A percentile compares a stretch with the other conserved stretches of the same genome.
Conservation (phyloP, 2,888 invertebrate genomes). For the Druceiella hillmani region DNA sequence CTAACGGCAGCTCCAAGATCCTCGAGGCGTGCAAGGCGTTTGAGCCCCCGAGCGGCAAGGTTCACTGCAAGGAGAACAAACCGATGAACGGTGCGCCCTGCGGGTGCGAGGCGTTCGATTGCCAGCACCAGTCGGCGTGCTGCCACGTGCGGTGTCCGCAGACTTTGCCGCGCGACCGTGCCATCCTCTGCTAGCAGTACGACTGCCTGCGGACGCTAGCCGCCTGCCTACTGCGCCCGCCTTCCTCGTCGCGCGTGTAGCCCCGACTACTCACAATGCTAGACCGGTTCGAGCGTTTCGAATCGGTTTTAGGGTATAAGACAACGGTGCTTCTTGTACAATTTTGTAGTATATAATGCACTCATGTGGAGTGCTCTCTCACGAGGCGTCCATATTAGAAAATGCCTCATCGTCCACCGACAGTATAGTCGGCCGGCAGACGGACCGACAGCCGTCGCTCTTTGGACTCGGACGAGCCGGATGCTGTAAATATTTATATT, state of each 20-base stretch:
- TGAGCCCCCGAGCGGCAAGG: neutral
- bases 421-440: too few species aligned
- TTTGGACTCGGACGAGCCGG: too few species aligned
- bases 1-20: neutral
- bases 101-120: conserved; percentile 22
- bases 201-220: conserved; percentile 14
- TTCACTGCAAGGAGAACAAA: conserved; percentile 7
- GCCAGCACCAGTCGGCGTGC: conserved; percentile 14
- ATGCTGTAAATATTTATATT: too few species aligned
- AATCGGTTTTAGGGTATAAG: too few species aligned
- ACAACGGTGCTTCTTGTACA: too few species aligned
- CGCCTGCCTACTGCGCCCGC: conserved; percentile 20
- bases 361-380: too few species aligned
- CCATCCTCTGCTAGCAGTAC: conserved; percentile 42
- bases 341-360: too few species aligned
- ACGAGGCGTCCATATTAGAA: too few species aligned
- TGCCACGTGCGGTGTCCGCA: conserved; percentile 19
- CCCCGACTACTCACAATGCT: conserved; percentile 9
- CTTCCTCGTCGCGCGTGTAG: conserved; percentile 19
- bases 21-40: conserved; percentile 1
- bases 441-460: too few species aligned
- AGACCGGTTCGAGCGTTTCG: too few species aligned
- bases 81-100: conserved; percentile 24
- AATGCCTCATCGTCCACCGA: too few species aligned
- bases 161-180: conserved; percentile 31